phyloP scores from a whole-genome alignment of 30 jellyfish, hydroid and myxozoan species.

The Phacellophora camtschatica region DNA sequence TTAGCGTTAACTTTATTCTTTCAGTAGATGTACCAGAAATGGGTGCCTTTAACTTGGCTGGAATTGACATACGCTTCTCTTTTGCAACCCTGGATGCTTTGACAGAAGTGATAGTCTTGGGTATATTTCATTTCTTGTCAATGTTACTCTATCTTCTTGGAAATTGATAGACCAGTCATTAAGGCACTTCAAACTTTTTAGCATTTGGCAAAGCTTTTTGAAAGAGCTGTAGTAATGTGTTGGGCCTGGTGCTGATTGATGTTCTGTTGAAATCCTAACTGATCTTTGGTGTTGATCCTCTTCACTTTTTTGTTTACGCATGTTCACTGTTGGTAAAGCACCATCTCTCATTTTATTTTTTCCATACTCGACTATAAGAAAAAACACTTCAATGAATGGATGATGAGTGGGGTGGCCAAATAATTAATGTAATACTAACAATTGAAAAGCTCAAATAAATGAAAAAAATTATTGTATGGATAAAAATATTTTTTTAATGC shows the following conservation, averaged over 20 bases:
- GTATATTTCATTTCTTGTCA: too few species aligned
- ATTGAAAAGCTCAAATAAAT: too few species aligned
- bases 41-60: slow-evolving; percentile 3
- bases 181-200: slow-evolving; percentile 8
- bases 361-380: slow-evolving; percentile 19
- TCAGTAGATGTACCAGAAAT: too few species aligned
- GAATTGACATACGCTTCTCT: neutral
- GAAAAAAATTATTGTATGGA: too few species aligned
- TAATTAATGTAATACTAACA: too few species aligned
- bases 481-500: too few species aligned
- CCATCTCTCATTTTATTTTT: slow-evolving; percentile 26
- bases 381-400: too few species aligned
- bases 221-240: neutral
- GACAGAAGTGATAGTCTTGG: neutral
- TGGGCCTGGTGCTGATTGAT: neutral
- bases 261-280: neutral
- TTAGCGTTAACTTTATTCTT: too few species aligned
- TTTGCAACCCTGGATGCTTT: neutral
- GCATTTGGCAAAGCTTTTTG: neutral
- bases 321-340: slow-evolving; percentile 5
- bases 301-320: neutral
- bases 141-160: too few species aligned
- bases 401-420: too few species aligned
- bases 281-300: neutral
- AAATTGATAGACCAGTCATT: too few species aligned